Evolutionary conservation across 2,888 invertebrate species (phyloP).

Genomic region (Zygothrica quintamaculata): DNA sequence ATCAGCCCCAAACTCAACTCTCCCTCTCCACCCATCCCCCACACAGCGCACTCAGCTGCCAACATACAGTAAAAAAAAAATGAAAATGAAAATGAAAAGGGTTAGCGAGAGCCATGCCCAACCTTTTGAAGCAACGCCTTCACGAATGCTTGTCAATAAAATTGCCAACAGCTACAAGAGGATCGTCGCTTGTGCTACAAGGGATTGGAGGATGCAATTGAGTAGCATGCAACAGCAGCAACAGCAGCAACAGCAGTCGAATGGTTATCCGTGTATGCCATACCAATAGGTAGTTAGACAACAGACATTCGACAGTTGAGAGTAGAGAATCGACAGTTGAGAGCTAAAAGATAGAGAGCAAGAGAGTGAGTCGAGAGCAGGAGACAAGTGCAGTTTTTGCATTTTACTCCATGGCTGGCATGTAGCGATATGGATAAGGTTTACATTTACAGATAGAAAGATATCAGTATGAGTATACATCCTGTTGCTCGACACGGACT

Average conservation of each 20-base stretch:
- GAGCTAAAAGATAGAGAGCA: no score
- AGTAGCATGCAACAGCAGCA: background rate
- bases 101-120: conserved; percentile 37
- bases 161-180: conserved; percentile 65
- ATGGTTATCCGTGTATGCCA: conserved; percentile 32
- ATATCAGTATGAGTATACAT: conserved; percentile 44
- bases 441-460: conserved; percentile 50
- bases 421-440: conserved; percentile 60
- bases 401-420: conserved; percentile 45
- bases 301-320: conserved; percentile 42
- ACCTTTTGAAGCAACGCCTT: conserved; percentile 28
- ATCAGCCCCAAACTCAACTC: background rate
- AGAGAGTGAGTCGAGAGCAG: no score
- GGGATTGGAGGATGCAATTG: background rate
- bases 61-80: conserved; percentile 9
- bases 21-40: background rate
- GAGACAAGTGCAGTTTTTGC: conserved; percentile 66
- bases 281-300: conserved; percentile 69
- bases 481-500: conserved; percentile 61
- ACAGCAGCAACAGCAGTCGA: conserved; percentile 4
- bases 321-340: conserved; percentile 38
- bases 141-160: conserved; percentile 70
- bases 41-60: background rate
- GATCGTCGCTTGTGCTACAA: conserved; percentile 13
- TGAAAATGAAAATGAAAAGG: no score